These are phyloP conservation scores for Polietes domitor DNA, from an alignment of 2,888 invertebrate species.

Conservation along the genomic window DNA sequence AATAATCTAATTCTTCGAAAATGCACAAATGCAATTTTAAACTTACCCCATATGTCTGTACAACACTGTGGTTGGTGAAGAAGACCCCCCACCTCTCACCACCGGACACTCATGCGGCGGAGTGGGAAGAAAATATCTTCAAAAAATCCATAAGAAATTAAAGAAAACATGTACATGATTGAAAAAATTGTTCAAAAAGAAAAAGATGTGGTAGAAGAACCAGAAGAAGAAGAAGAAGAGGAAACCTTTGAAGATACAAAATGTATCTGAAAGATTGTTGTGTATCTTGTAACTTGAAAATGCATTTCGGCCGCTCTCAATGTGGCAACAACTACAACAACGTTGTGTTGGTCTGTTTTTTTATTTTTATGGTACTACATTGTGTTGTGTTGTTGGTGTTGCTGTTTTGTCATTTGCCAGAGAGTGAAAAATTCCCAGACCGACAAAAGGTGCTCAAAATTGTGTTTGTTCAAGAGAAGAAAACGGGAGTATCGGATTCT, in stretches of 20 bases:
- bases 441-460: slow-evolving; percentile 3
- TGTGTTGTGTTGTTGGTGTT: neutral
- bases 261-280: slow-evolving; percentile 56
- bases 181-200: slow-evolving; percentile 15
- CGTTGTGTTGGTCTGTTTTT: slow-evolving; percentile 38
- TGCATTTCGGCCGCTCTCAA: slow-evolving; percentile 39
- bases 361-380: too few species aligned
- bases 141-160: slow-evolving; percentile 12
- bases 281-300: slow-evolving; percentile 66
- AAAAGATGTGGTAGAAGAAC: slow-evolving; percentile 14
- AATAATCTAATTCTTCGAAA: slow-evolving; percentile 2
- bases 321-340: slow-evolving; percentile 26
- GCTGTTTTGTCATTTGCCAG: slow-evolving; percentile 12
- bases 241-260: slow-evolving; percentile 33
- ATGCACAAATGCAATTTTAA: slow-evolving; percentile 1
- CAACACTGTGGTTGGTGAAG: neutral
- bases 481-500: slow-evolving; percentile 24
- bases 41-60: neutral
- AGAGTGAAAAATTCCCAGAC: slow-evolving; percentile 36
- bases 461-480: slow-evolving; percentile 12
- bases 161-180: slow-evolving; percentile 28
- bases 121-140: slow-evolving; percentile 28
- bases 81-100: neutral
- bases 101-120: neutral
- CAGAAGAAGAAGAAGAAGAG: slow-evolving; percentile 1